Evolutionary conservation across 2,797 vertebrate species (phyloP), one percentile per base, ranked within the genome.

Genomic region (Antennarius maculatus): DNA sequence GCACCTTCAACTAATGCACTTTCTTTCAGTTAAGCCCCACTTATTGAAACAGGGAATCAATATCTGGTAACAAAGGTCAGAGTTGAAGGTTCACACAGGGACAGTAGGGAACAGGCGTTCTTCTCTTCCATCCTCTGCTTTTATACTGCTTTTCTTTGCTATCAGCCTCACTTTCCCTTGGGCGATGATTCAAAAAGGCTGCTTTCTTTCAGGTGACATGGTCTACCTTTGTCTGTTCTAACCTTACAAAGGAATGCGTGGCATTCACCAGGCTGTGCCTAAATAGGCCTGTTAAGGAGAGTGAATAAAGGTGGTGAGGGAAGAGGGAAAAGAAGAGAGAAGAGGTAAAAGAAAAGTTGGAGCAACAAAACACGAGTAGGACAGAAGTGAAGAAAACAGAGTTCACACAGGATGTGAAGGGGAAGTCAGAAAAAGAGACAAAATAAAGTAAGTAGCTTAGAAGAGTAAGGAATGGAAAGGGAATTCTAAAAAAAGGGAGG

Each of bases 221-320:
- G 69, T 80, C 74, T 77, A 90, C 82, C 82, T 90, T 92, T 89
- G 86, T 88, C 85, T 90, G 82, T 74, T 87, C 74, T 91, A 92
- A 92, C 89, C 90, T 91, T 91, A 85, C 86, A 87, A 77, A 91
- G 91, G 91, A 92, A 94, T 92, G 90, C 84, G 75, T 88, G 91
- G 93, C 82, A 91, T 90, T 87, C 69, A 85, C 84, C 81, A 75
- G 72, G 70, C 71, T 50, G 81, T 77, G 75, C 79, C 77, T 65
- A 77, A 71, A 50, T 62, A 42, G 73, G 52, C 54, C 66, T 9
- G 48, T 57, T 50, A 51, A 71, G 49, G 37, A 72, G 66, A 71
- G 55, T 9, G 23, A 17, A 55, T 67, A 65, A 70, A 58, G 50
- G 48, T 28, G 55, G 61, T 16, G 55, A 73, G 34, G 54, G 52